phyloP scores from a whole-genome alignment of 2,888 invertebrate genomes.

The Trichacis sp. region DNA sequence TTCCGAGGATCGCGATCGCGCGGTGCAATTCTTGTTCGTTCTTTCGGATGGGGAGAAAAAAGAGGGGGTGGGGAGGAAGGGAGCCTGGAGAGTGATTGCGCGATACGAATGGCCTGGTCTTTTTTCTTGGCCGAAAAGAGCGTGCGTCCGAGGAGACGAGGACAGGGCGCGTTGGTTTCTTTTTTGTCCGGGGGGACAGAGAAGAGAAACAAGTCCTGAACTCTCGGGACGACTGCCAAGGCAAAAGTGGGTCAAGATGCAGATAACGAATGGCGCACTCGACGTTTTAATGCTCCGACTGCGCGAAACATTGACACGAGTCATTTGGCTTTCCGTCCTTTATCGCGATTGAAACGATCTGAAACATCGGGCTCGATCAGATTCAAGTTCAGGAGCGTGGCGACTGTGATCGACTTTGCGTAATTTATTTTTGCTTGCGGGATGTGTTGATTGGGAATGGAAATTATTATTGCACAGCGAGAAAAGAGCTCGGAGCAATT shows the following conservation, averaged over 20 bases:
- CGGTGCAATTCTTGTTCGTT: too few relatives aligned
- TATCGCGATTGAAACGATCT: constrained; percentile 14
- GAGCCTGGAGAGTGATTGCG: not conserved
- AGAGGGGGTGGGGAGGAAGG: not conserved
- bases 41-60: too few relatives aligned
- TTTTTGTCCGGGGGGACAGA: not conserved
- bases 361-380: not conserved
- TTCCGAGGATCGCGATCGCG: too few relatives aligned
- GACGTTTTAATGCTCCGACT: constrained; percentile 21
- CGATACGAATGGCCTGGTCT: not conserved
- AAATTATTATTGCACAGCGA: too few relatives aligned
- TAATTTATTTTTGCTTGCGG: too few relatives aligned
- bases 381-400: too few relatives aligned
- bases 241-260: constrained; percentile 32
- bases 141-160: not conserved
- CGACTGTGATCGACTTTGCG: constrained; percentile 20
- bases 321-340: constrained; percentile 9
- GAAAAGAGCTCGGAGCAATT: too few relatives aligned
- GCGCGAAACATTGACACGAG: constrained; percentile 11
- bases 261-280: constrained; percentile 31
- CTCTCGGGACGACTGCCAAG: constrained; percentile 32
- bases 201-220: not conserved
- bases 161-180: not conserved
- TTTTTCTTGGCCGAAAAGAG: not conserved
- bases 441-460: too few relatives aligned